Evolutionary conservation across 92 coral and sea anemone genomes (phyloP), one percentile per base, ranked within the genome.

Genomic region (Paragorgia papillata): DNA sequence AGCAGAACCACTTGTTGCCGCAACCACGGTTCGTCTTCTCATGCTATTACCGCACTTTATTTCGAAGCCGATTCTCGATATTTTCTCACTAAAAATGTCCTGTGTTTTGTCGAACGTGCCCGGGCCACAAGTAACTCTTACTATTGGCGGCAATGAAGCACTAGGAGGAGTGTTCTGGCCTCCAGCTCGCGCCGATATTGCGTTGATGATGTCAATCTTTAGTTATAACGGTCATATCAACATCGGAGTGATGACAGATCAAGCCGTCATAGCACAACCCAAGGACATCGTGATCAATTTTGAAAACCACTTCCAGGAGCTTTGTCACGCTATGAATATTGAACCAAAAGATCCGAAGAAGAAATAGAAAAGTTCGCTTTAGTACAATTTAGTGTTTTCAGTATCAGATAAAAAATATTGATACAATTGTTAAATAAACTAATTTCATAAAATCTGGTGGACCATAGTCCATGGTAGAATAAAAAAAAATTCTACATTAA

Each of bases 91-190:
- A 7, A 95, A 95, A 65, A 85, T 87, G 95, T 89, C 99, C 0
- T 89, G 97, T 63, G 99, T 95, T 27, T 65, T 95, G 29, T 91
- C 97, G 49, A 95, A 95, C n/a, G 90, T 95, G 22, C 97, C 99
- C 17, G 99, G 99, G 9, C 99, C 99, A 19, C 87, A 84, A 31
- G 82, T 91, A 43, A 41, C 80, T 33, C 80, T 95, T 29, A 81
- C 83, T 33, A 81, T 91, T 30, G 99, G 99, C 0, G 97, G 95
- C 37, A 92, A 95, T 43, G 80, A 59, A 48, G 71, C 92, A 17
- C 53, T 75, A 28, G 88, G 86, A 25, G 99, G 97, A 2, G 71
- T 91, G 68, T 95, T 95, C 83, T 95, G 89, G 87, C 97, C 92
- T 18, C 99, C 99, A 12, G 88, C 86, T 37, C 59, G 99, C 58